Conservation (phyloP, 2,888 invertebrate species). For the Drosophila pseudotalamancana region DNA sequence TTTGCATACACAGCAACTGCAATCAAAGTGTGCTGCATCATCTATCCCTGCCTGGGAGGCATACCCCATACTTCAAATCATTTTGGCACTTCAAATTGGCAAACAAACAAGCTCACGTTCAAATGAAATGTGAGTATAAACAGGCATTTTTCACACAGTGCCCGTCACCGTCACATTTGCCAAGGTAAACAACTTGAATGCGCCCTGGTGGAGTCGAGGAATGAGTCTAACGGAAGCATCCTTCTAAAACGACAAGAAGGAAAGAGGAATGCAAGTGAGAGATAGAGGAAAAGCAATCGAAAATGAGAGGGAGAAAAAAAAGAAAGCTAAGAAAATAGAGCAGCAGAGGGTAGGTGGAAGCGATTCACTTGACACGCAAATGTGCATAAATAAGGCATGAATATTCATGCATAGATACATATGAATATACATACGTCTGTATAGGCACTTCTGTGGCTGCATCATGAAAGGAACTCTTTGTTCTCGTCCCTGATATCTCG, state of each 20-base stretch:
- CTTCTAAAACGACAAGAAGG: slow-evolving; percentile 68
- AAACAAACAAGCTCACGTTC: slow-evolving; percentile 77
- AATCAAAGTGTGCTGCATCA: slow-evolving; percentile 62
- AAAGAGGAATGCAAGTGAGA: slow-evolving; percentile 25
- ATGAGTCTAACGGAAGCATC: slow-evolving; percentile 53
- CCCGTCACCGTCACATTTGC: slow-evolving; percentile 46
- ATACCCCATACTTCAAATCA: slow-evolving; percentile 12
- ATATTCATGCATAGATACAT: slow-evolving; percentile 67
- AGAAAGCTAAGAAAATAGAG: slow-evolving; percentile 6
- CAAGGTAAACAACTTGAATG: slow-evolving; percentile 76
- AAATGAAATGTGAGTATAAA: slow-evolving; percentile 79
- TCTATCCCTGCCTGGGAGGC: slow-evolving; percentile 10
- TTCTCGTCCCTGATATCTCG: slow-evolving; percentile 61
- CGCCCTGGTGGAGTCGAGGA: slow-evolving; percentile 20
- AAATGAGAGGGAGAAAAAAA: slow-evolving; percentile 3
- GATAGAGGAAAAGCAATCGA: slow-evolving; percentile 9
- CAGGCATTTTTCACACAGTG: slow-evolving; percentile 77
- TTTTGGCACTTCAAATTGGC: slow-evolving; percentile 75
- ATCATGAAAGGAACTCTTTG: slow-evolving; percentile 60
- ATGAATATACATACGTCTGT: background rate
- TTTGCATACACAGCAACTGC: slow-evolving; percentile 70
- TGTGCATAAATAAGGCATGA: slow-evolving; percentile 78
- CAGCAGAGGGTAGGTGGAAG: background rate
- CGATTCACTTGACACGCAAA: slow-evolving; percentile 77
- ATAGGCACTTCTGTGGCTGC: slow-evolving; percentile 32